These are phyloP conservation scores for Crotalus horridus DNA, from an alignment of 2,113 vertebrate species.

Conservation along the genomic window DNA sequence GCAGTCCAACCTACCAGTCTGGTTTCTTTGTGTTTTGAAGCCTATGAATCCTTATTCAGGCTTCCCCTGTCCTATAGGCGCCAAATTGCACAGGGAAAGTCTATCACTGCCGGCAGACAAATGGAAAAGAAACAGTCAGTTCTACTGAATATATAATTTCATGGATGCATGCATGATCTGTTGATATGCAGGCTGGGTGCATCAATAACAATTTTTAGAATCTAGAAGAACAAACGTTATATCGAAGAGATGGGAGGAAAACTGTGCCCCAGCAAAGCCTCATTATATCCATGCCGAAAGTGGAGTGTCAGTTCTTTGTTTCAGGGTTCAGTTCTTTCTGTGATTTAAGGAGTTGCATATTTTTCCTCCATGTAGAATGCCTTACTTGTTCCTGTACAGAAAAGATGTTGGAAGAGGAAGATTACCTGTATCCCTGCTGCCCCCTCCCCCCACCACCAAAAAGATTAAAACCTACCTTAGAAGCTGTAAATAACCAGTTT, in stretches of 20 bases:
- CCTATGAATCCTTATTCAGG: neutral
- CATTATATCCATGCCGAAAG: neutral
- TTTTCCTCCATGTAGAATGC: neutral
- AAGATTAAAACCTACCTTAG: neutral
- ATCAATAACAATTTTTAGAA: neutral
- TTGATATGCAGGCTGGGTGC: neutral
- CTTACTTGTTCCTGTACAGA: neutral
- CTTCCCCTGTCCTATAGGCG: neutral
- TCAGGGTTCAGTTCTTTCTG: neutral
- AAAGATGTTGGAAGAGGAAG: neutral
- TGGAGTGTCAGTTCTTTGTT: neutral
- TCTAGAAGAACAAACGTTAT: neutral
- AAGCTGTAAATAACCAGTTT: neutral
- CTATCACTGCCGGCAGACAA: neutral
- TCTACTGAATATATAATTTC: neutral
- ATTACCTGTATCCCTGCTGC: neutral
- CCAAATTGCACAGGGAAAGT: neutral
- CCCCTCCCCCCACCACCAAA: no score
- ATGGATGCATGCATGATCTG: neutral
- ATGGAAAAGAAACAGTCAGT: neutral
- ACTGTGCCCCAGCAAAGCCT: neutral
- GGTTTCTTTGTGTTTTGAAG: neutral
- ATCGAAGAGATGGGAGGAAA: neutral
- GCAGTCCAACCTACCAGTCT: neutral
- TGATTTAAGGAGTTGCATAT: neutral